Conservation (phyloP, 2,888 invertebrate genomes). For the Galerucella pusilla region DNA sequence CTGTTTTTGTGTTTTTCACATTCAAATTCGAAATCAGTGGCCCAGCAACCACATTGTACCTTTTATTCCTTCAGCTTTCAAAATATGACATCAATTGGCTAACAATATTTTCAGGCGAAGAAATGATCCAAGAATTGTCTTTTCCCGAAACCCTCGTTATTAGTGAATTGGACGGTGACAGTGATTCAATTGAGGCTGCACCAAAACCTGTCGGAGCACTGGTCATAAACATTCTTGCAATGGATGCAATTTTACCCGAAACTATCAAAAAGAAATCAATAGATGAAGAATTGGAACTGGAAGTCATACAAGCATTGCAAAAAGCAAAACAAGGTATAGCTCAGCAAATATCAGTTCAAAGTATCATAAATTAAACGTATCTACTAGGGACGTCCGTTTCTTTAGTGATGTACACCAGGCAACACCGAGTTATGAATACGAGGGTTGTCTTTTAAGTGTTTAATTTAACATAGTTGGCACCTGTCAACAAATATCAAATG, state of each 20-base stretch:
- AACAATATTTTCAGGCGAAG: slow-evolving; percentile 63
- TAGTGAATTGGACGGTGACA: slow-evolving; percentile 65
- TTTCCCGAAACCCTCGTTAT: slow-evolving; percentile 70
- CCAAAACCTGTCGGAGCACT: slow-evolving; percentile 60
- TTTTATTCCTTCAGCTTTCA: neutral
- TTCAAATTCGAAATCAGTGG: no score
- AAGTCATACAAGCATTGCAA: slow-evolving; percentile 44
- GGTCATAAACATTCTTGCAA: slow-evolving; percentile 66
- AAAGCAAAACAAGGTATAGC: slow-evolving; percentile 46
- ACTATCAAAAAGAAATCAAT: slow-evolving; percentile 19
- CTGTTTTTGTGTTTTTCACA: no score
- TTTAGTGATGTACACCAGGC: no score
- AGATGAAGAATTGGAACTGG: slow-evolving; percentile 41
- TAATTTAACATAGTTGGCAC: no score
- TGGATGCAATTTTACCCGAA: slow-evolving; percentile 54
- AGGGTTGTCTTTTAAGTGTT: no score
- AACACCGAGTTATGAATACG: no score
- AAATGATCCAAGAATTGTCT: slow-evolving; percentile 66
- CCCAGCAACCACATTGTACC: no score
- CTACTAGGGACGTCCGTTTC: no score
- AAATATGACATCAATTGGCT: no score
- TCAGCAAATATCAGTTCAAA: neutral
- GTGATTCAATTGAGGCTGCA: slow-evolving; percentile 47
- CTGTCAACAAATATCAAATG: no score
- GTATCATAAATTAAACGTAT: neutral